Base-by-base conservation (phyloP, 2,113 vertebrate species). In the Heliornis fulica region DNA sequence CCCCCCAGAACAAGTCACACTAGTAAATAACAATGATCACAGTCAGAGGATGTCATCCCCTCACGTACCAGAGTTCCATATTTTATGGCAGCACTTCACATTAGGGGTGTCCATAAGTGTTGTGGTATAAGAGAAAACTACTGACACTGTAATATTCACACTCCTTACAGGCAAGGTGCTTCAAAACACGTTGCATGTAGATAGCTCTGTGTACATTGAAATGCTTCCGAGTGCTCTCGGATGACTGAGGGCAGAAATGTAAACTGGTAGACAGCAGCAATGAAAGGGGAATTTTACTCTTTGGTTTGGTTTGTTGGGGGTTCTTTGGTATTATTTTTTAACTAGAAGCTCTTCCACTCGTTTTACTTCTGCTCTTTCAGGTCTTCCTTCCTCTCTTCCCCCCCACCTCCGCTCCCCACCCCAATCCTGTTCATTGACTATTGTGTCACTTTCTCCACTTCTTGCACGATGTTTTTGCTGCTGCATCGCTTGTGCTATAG, bases 101-200 rank as follows among this genome's bases (percentile, higher is more conserved):
- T 38, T 75, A 84, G 10, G 59, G 11, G 18, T 79, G 8, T 60
- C 21, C 34, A 78, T 60, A 4, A 26, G 32, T 18, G 4, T 20
- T 59, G 61, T 36, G 50, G 36, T 22, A 36, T 46, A 75, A 85
- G 48, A 75, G 43, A 59, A 87, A n/a, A 48, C 38, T 72, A 4
- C 31, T 53, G 40, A 77, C 36, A 40, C 23, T 36, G 3, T 1
- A 19, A 19, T 61, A 64, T 70, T 90, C 40, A 28, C 4, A 2
- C 13, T 82, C 7, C 1, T 60, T 70, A 1, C 32, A 22, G 59
- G 74, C 54, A 60, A 45, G 34, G 32, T 56, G 29, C 34, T 40
- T 75, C 21, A 32, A 36, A 53, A n/a, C 57, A 8, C 16, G 1
- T 8, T 17, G 22, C 0, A 0, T 14, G 32, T 51, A 15, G 41